A percentile compares a stretch with the other conserved stretches of the same genome.
Conservation (phyloP, 2,888 invertebrate species). For the Rhamnusium bicolor region DNA sequence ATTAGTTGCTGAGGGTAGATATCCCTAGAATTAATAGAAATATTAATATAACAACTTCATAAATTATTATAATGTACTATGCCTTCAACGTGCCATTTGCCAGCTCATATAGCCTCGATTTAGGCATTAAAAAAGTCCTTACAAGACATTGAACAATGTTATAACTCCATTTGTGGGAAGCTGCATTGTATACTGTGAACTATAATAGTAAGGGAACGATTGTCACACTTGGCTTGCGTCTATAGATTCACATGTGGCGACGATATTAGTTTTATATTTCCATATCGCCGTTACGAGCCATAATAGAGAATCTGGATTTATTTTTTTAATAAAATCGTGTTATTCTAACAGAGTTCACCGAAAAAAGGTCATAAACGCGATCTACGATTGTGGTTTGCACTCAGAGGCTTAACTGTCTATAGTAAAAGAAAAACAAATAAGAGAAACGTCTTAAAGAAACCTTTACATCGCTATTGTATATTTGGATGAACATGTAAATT, state of each 20-base stretch:
- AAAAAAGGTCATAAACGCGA: not conserved
- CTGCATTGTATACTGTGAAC: not conserved
- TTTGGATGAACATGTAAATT: no score
- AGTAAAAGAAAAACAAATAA: no score
- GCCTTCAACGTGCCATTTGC: not conserved
- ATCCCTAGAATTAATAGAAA: not conserved
- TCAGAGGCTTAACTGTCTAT: no score
- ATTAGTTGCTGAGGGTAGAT: not conserved
- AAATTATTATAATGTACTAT: not conserved
- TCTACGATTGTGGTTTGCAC: no score
- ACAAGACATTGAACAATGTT: not conserved
- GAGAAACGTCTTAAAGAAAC: no score
- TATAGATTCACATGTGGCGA: not conserved
- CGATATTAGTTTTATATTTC: slow-evolving; percentile 20
- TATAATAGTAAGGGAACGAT: not conserved
- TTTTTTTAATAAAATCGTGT: not conserved
- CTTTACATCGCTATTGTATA: no score
- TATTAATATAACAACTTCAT: not conserved
- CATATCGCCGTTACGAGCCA: not conserved
- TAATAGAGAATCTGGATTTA: not conserved
- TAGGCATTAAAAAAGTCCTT: not conserved
- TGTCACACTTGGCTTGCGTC: slow-evolving; percentile 2
- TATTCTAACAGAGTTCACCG: not conserved
- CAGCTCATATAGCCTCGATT: not conserved
- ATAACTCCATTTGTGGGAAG: slow-evolving; percentile 5